These are phyloP conservation scores for Hirundichthys speculiger DNA, from an alignment of 2,113 vertebrate species.

Conservation along the genomic window DNA sequence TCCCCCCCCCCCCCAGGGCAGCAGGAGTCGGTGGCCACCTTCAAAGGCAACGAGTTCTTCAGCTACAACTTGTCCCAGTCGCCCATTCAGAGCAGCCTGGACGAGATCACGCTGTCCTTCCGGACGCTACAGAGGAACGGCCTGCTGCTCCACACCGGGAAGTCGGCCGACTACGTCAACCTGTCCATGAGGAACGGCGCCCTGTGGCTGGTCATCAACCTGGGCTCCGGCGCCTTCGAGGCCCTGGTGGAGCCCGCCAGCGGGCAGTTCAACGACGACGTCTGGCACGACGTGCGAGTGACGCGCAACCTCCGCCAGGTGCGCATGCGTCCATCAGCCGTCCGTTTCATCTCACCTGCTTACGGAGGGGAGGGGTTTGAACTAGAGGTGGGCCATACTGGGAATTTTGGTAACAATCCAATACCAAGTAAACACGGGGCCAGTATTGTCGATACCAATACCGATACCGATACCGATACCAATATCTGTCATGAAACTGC, in stretches of 20 bases:
- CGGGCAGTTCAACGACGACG: slow-evolving; percentile 93
- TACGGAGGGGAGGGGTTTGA: no score
- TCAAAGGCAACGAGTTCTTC: slow-evolving; percentile 95
- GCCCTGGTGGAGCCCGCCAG: slow-evolving; percentile 93
- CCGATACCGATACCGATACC: no score
- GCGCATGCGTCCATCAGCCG: slow-evolving; percentile 10
- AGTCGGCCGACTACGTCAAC: slow-evolving; percentile 94
- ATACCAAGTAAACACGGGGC: no score
- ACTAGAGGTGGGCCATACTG: no score
- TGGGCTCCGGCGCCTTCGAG: slow-evolving; percentile 95
- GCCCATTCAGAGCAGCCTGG: slow-evolving; percentile 96
- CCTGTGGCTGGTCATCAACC: slow-evolving; percentile 95
- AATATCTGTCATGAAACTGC: no score
- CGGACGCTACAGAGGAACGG: slow-evolving; percentile 93
- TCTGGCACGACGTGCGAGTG: slow-evolving; percentile 92
- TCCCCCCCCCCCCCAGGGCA: slow-evolving; percentile 81
- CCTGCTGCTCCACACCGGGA: slow-evolving; percentile 94
- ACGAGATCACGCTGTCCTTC: slow-evolving; percentile 95
- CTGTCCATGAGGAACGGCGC: slow-evolving; percentile 92
- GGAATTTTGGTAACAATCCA: no score
- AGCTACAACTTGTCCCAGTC: slow-evolving; percentile 96
- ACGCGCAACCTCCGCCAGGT: slow-evolving; percentile 97
- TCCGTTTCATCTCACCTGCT: no score
- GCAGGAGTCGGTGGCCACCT: slow-evolving; percentile 92
- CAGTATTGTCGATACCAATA: no score